These are phyloP conservation scores for Loripinus fragilis DNA, from an alignment of 2,888 invertebrate genomes.

Conservation along the genomic window DNA sequence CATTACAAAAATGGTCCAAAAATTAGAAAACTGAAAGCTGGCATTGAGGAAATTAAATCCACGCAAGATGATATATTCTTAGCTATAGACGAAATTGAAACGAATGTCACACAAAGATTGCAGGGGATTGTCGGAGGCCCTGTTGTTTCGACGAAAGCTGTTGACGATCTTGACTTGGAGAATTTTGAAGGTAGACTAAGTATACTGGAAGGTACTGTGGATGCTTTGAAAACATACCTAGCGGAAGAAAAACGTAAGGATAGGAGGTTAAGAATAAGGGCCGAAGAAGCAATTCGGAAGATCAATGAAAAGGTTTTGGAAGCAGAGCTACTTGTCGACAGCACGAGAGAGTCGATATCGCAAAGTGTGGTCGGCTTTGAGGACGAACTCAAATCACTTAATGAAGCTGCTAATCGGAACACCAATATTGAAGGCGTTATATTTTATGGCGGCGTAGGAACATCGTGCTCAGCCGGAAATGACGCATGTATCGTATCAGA, in stretches of 20 bases:
- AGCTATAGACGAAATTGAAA: conserved; percentile 1
- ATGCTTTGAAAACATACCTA: conserved; percentile 33
- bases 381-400: conserved; percentile 35
- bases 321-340: conserved; percentile 23
- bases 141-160: not conserved
- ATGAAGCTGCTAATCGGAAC: conserved; percentile 46
- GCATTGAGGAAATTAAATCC: not conserved
- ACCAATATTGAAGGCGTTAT: conserved; percentile 45
- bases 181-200: conserved; percentile 13
- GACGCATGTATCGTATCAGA: conserved; percentile 35
- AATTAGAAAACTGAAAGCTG: conserved; percentile 10
- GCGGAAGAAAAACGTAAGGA: conserved; percentile 36
- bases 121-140: not conserved
- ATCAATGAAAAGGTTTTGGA: conserved; percentile 42
- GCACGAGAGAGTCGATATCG: conserved; percentile 18
- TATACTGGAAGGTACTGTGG: conserved; percentile 21
- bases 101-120: conserved; percentile 8
- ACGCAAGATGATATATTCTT: not conserved
- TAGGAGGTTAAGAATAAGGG: conserved; percentile 10
- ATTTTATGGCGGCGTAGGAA: conserved; percentile 46
- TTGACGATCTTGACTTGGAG: not conserved
- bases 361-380: conserved; percentile 27
- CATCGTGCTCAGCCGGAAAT: conserved; percentile 32
- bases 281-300: conserved; percentile 30
- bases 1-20: conserved; percentile 1